Conservation (phyloP, 2,113 vertebrate genomes). For the Pachyramphus minor region DNA sequence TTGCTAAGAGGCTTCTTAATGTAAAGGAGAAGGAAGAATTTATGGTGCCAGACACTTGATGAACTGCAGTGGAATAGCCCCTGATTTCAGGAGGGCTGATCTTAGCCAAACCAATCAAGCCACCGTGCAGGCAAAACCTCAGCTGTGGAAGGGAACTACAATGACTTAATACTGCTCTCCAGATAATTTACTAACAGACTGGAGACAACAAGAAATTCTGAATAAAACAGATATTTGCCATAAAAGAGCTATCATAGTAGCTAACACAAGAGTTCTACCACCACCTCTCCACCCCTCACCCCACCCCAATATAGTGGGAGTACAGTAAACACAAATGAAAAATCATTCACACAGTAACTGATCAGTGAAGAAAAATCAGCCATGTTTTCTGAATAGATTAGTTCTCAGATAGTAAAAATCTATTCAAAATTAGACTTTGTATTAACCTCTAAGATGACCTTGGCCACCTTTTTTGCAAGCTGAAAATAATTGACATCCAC, state of each 20-base stretch:
- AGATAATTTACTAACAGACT: background rate
- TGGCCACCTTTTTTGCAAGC: background rate
- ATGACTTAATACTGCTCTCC: background rate
- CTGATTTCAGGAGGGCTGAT: background rate
- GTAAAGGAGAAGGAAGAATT: background rate
- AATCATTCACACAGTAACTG: background rate
- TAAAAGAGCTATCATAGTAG: background rate
- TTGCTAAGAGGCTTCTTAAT: background rate
- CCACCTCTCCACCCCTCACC: fast-evolving
- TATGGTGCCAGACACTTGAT: background rate
- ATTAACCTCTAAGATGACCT: background rate
- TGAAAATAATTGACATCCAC: background rate
- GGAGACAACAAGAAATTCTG: background rate
- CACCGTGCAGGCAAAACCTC: background rate
- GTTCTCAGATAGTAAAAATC: background rate
- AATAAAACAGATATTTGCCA: background rate
- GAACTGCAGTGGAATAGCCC: background rate
- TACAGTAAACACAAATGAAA: background rate
- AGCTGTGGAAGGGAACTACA: background rate
- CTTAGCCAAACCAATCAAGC: background rate
- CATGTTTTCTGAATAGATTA: background rate
- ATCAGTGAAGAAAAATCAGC: background rate
- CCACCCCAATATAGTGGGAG: fast-evolving
- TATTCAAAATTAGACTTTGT: background rate
- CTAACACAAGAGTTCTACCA: background rate